Percentiles rank a stretch among this genome's conserved stretches.
These are phyloP conservation scores for Zaprionus bogoriensis DNA, from an alignment of 2,888 invertebrate genomes.

Conservation along the genomic window DNA sequence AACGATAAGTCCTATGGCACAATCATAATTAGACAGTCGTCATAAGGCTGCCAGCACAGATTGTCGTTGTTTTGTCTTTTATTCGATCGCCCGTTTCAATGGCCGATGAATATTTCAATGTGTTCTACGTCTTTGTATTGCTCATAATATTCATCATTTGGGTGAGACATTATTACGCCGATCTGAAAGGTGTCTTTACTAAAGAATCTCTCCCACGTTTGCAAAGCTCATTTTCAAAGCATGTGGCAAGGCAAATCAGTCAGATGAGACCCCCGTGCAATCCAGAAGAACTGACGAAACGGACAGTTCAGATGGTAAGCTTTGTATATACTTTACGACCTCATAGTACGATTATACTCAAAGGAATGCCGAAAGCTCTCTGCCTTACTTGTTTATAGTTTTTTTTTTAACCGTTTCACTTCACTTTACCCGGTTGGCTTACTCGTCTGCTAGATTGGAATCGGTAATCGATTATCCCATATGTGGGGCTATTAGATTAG, in stretches of 20 bases:
- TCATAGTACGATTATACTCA: neutral
- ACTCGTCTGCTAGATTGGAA: neutral
- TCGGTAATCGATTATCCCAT: neutral
- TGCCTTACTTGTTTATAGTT: neutral
- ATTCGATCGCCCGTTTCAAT: conserved; percentile 3
- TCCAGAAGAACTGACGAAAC: neutral
- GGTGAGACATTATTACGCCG: conserved; percentile 22
- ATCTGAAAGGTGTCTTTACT: neutral
- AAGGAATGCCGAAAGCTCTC: neutral
- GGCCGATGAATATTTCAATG: neutral
- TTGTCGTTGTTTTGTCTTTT: conserved; percentile 18
- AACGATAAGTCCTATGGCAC: conserved; percentile 3
- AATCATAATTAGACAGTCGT: conserved; percentile 21
- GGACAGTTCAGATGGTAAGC: conserved; percentile 8
- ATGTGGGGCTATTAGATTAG: neutral
- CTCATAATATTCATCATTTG: conserved; percentile 2
- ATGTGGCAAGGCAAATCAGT: neutral
- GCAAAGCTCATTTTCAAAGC: conserved; percentile 16
- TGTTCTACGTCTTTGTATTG: neutral
- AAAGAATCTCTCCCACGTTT: neutral
- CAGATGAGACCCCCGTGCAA: neutral
- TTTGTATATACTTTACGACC: neutral
- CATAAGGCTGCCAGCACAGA: conserved; percentile 7
- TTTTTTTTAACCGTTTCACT: neutral
- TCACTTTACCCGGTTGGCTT: neutral